Evolutionary conservation across 2,797 vertebrate genomes (phyloP).

Genomic region (Myripristis murdjan): DNA sequence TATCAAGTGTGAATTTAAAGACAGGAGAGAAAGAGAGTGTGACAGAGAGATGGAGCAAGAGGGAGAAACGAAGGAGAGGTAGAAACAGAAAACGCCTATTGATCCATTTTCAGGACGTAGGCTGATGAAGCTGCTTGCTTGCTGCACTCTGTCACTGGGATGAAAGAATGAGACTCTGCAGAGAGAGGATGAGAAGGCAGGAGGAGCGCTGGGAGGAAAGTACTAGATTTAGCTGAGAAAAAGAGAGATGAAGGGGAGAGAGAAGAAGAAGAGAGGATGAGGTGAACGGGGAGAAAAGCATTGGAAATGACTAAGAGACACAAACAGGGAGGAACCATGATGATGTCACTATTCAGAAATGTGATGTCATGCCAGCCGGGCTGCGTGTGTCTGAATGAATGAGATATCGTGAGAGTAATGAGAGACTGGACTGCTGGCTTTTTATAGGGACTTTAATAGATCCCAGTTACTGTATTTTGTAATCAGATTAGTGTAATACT

Average conservation of each 20-base stretch:
- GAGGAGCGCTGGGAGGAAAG: slow-evolving; percentile 40
- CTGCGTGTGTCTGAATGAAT: slow-evolving; percentile 18
- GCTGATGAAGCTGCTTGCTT: slow-evolving; percentile 20
- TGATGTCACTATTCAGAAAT: slow-evolving; percentile 46
- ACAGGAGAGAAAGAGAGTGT: neutral
- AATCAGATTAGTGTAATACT: too few relatives aligned
- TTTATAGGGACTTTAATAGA: neutral
- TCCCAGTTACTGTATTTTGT: neutral
- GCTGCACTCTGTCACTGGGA: slow-evolving; percentile 19
- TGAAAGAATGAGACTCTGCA: slow-evolving; percentile 14
- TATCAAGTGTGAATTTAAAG: neutral
- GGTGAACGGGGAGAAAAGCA: slow-evolving; percentile 34
- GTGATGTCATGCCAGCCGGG: slow-evolving; percentile 48
- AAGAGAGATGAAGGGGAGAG: slow-evolving; percentile 4
- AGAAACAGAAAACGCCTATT: neutral
- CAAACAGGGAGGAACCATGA: neutral
- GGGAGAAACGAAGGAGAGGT: neutral
- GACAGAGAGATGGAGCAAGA: neutral
- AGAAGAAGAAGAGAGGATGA: slow-evolving; percentile 18
- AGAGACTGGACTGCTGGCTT: neutral
- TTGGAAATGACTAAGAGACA: slow-evolving; percentile 56
- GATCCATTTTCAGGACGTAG: slow-evolving; percentile 17
- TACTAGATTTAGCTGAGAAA: slow-evolving; percentile 46
- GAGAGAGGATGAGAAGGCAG: slow-evolving; percentile 16
- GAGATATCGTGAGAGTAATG: neutral